Evolutionary conservation across 2,888 invertebrate genomes (phyloP).

Genomic region (Trissoscelio sp.): DNA sequence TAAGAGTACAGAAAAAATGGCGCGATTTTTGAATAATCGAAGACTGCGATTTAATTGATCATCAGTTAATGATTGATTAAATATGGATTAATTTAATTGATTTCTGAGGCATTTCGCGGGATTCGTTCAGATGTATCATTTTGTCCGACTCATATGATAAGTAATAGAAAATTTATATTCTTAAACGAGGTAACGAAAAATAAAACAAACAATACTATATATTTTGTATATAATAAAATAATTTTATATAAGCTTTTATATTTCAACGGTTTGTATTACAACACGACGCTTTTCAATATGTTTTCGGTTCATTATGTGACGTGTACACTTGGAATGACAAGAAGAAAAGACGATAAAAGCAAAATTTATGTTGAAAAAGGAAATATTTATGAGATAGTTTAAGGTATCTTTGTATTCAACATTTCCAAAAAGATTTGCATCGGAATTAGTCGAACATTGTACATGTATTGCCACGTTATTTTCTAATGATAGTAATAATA

Average conservation of each 20-base stretch:
- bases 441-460: slow-evolving; percentile 51
- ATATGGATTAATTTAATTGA: too few relatives aligned
- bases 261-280: slow-evolving; percentile 56
- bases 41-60: too few relatives aligned
- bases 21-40: too few relatives aligned
- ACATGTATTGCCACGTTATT: slow-evolving; percentile 54
- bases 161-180: slow-evolving; percentile 66
- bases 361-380: too few relatives aligned
- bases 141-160: slow-evolving; percentile 26
- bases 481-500: slow-evolving; percentile 58
- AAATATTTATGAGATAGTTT: slow-evolving; percentile 42
- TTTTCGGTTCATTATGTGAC: slow-evolving; percentile 23
- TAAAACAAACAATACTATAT: slow-evolving; percentile 58
- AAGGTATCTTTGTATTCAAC: slow-evolving; percentile 42
- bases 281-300: slow-evolving; percentile 15
- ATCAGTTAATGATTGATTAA: too few relatives aligned
- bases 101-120: too few relatives aligned
- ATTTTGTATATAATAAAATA: slow-evolving; percentile 59
- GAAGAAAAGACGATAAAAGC: too few relatives aligned
- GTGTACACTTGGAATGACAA: slow-evolving; percentile 39
- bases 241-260: slow-evolving; percentile 62
- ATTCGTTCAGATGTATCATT: slow-evolving; percentile 52
- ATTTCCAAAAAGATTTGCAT: slow-evolving; percentile 34
- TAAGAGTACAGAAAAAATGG: too few relatives aligned
- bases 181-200: slow-evolving; percentile 52